phyloP scores from a whole-genome alignment of 1,140 invertebrate species.

The Penaeus chinensis region DNA sequence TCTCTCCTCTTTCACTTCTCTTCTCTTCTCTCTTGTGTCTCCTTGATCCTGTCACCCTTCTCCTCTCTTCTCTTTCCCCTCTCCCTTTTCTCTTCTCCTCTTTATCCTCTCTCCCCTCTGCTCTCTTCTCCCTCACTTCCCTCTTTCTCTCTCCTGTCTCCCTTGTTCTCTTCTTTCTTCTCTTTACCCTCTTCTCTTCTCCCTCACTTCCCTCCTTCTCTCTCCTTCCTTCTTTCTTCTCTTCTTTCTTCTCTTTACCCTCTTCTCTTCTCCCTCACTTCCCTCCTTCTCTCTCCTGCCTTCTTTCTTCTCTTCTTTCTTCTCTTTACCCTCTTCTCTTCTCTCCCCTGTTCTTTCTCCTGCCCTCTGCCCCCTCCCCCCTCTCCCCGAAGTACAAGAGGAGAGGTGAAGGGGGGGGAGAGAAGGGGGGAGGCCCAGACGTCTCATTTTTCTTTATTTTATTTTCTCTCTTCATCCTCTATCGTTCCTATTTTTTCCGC shows the following conservation, averaged over 20 bases:
- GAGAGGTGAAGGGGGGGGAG: too few species aligned
- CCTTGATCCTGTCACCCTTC: neutral
- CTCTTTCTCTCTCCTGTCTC: neutral
- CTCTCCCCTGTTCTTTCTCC: neutral
- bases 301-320: neutral
- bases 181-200: neutral
- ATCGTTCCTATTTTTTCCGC: too few species aligned
- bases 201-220: neutral
- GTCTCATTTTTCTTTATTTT: too few species aligned
- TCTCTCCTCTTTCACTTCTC: neutral
- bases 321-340: too few species aligned
- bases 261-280: neutral
- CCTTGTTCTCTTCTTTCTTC: neutral
- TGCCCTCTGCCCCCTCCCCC: neutral
- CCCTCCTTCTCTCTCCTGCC: neutral
- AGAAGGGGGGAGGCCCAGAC: too few species aligned
- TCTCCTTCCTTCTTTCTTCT: neutral
- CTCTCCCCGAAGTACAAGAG: too few species aligned
- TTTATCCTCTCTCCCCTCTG: neutral
- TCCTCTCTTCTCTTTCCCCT: neutral
- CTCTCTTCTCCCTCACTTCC: neutral
- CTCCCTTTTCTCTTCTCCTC: neutral
- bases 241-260: too few species aligned
- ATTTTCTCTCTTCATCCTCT: too few species aligned
- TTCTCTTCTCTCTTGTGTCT: neutral